Evolutionary conservation across 1,140 invertebrate genomes (phyloP).

Genomic region (Aleiodes sp.): DNA sequence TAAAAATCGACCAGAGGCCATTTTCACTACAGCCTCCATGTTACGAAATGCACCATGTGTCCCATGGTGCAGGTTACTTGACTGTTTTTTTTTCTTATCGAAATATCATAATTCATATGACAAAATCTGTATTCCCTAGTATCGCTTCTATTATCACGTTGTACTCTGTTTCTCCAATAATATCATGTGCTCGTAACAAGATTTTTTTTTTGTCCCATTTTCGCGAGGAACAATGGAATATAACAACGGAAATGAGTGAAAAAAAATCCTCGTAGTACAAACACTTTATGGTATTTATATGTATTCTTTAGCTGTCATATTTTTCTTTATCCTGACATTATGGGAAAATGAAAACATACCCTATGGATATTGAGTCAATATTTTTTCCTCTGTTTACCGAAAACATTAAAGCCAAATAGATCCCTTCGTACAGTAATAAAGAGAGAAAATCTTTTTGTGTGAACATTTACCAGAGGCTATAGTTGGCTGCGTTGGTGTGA

Average conservation of each 20-base stretch:
- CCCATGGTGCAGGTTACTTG: conserved; percentile 27
- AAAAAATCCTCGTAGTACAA: too few species aligned
- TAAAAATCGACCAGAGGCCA: conserved; percentile 48
- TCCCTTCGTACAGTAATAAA: conserved; percentile 4
- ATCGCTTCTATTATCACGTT: conserved; percentile 31
- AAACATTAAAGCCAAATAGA: conserved; percentile 2
- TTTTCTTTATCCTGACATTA: too few species aligned
- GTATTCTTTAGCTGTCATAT: too few species aligned
- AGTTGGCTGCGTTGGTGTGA: not conserved
- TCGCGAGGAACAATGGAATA: too few species aligned
- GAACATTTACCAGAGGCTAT: not conserved
- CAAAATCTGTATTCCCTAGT: not conserved
- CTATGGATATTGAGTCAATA: not conserved
- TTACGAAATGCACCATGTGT: conserved; percentile 1
- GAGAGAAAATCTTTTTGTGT: conserved; percentile 1
- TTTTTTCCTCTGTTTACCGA: not conserved
- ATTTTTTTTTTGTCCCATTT: too few species aligned
- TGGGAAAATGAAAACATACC: too few species aligned
- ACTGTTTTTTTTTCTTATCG: conserved; percentile 15
- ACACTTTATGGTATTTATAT: too few species aligned
- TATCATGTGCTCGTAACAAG: too few species aligned
- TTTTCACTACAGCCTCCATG: not conserved
- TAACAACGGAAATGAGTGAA: too few species aligned
- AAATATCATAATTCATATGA: conserved; percentile 19
- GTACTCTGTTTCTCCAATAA: not conserved